These are phyloP conservation scores for Anthopleura xanthogrammica DNA, from an alignment of 92 coral and sea anemone species.

Conservation along the genomic window DNA sequence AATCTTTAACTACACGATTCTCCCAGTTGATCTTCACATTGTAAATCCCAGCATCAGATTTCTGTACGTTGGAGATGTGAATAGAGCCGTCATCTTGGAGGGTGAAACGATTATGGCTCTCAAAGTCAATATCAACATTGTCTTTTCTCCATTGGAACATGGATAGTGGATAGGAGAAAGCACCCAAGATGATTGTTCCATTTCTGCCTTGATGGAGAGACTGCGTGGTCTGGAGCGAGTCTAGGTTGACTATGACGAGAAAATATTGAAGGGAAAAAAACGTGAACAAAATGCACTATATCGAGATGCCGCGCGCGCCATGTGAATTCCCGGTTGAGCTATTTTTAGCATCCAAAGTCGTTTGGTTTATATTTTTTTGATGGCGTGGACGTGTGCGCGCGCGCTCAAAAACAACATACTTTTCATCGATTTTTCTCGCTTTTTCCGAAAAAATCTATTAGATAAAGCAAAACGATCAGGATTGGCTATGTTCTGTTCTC, in stretches of 20 bases:
- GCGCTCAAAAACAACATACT: too few relatives aligned
- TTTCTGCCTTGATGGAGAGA: conserved; percentile 9
- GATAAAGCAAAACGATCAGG: too few relatives aligned
- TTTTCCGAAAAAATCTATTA: too few relatives aligned
- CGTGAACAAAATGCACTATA: not conserved
- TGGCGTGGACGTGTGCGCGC: too few relatives aligned
- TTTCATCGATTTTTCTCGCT: too few relatives aligned
- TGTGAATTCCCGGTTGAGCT: too few relatives aligned
- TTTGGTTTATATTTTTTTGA: too few relatives aligned
- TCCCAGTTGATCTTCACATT: conserved; percentile 5
- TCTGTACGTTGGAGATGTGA: conserved; percentile 25
- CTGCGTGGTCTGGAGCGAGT: not conserved
- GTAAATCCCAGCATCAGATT: conserved; percentile 57
- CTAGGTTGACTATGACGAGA: conserved; percentile 2
- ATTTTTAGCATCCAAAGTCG: too few relatives aligned
- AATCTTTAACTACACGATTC: not conserved
- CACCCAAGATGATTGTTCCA: conserved; percentile 7
- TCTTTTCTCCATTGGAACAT: conserved; percentile 48
- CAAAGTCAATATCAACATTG: not conserved
- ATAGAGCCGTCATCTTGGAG: conserved; percentile 37
- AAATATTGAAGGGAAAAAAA: not conserved
- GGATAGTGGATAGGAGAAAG: conserved; percentile 34
- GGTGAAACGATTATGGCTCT: not conserved
- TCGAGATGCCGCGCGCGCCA: too few relatives aligned
- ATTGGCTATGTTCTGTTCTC: too few relatives aligned